Conservation (phyloP, 2,113 vertebrate genomes). For the Hippocampus zosterae region DNA sequence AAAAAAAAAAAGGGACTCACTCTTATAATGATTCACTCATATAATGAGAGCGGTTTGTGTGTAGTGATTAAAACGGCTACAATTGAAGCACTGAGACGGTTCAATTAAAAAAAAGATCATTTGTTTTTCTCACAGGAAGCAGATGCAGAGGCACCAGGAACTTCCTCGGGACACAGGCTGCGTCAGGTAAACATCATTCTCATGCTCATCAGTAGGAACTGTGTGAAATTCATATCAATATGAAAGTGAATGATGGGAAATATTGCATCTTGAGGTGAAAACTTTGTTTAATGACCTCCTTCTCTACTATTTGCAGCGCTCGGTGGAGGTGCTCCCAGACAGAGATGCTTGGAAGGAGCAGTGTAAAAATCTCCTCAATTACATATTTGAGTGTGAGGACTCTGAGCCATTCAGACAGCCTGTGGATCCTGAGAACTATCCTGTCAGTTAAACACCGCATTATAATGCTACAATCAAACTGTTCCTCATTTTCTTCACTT, state of each 20-base stretch:
- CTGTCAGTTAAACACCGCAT: conserved; percentile 71
- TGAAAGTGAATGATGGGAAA: background rate
- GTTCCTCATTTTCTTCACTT: background rate
- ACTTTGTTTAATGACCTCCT: background rate
- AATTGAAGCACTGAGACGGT: too few species aligned
- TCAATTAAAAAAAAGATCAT: background rate
- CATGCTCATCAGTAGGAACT: background rate
- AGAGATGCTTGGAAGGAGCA: conserved; percentile 88
- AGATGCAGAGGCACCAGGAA: conserved; percentile 76
- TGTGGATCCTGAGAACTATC: conserved; percentile 87
- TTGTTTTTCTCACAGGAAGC: conserved; percentile 70
- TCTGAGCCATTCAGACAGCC: conserved; percentile 93
- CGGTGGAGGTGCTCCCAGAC: conserved; percentile 66
- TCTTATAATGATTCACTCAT: background rate
- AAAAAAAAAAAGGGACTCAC: too few species aligned
- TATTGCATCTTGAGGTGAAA: background rate
- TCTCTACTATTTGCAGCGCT: conserved; percentile 29
- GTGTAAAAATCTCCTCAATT: conserved; percentile 83
- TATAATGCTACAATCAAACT: background rate
- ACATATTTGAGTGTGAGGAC: conserved; percentile 93
- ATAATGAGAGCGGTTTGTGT: background rate
- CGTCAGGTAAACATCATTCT: conserved; percentile 61
- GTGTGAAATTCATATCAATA: background rate
- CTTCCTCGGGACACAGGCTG: conserved; percentile 78
- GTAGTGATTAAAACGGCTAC: too few species aligned